Evolutionary conservation across 1,140 invertebrate genomes (phyloP).

Genomic region (Homalodisca vitripennis): DNA sequence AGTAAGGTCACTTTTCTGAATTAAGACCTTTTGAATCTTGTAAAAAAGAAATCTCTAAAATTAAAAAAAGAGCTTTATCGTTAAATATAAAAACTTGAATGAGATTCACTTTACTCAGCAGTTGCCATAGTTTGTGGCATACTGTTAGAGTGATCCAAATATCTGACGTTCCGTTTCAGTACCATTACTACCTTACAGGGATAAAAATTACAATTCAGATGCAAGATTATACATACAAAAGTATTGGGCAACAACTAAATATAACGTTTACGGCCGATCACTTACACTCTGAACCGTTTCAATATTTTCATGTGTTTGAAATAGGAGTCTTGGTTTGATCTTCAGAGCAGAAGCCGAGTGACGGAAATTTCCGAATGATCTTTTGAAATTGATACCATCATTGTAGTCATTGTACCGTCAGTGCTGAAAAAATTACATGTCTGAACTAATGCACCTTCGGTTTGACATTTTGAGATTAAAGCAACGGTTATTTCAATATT

Average conservation of each 20-base stretch:
- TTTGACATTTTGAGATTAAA: too few relatives aligned
- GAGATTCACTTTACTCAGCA: neutral
- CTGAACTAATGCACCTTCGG: too few relatives aligned
- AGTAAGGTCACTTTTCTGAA: neutral
- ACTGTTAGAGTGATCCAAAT: neutral
- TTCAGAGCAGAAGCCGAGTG: neutral
- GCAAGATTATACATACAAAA: neutral
- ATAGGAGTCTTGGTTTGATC: neutral
- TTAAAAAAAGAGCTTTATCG: slow-evolving; percentile 2
- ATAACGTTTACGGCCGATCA: neutral
- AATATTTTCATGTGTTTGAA: neutral
- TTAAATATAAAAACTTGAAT: slow-evolving; percentile 1
- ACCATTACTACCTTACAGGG: neutral
- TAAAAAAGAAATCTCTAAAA: neutral
- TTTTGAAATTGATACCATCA: neutral
- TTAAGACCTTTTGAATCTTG: neutral
- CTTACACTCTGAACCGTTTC: slow-evolving; percentile 1
- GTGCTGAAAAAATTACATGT: too few relatives aligned
- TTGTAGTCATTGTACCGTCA: too few relatives aligned
- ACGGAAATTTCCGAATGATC: neutral
- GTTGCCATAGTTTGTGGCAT: neutral
- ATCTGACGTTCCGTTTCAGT: neutral
- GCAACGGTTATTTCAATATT: too few relatives aligned
- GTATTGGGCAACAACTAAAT: neutral
- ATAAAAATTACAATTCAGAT: slow-evolving; percentile 2